Evolutionary conservation across 2,113 vertebrate genomes (phyloP), one percentile per base, ranked within the genome.

Genomic region (Dipodomys spectabilis): DNA sequence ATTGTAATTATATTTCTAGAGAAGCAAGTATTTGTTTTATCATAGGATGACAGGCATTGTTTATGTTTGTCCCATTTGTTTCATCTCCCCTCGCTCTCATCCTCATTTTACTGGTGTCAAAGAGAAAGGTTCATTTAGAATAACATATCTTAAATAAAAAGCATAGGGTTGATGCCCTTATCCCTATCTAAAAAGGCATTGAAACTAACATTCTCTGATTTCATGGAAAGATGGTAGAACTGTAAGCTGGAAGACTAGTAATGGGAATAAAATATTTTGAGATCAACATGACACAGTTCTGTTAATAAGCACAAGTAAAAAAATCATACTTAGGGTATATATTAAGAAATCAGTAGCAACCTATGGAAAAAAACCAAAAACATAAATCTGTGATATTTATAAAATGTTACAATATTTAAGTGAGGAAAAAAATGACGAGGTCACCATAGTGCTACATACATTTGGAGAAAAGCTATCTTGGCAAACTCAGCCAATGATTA

Each of bases 1-100:
- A 86, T 82, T 94, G 49, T 9, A 44, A 4, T 78, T 73, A 68
- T 68, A 79, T 65, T 20, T 83, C 80, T 39, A 77, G 71, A 86
- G 28, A 77, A 77, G 18, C 88, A 91, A 23, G 23, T 11, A 49
- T n/a, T 78, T 88, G 22, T 85, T 92, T 86, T 71, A 74, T 89
- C 23, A 1, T 11, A 6, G 62, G 62, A 19, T 60, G 2, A 1
- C n/a, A 28, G 10, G 57, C 4, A 2, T 68, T 60, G 64, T 83
- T 86, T 27, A 18, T 82, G 45, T 35, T 44, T 27, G 10, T 23
- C 4, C 13, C 30, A 57, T 57, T 27, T 53, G 35, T 27, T 68
- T 27, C 10, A 7, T 60, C 28, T 57, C 16, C 30, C 49, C 25
- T 62, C 22, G 25, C 30, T 25, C 25, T 25, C 16, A 45, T 19